phyloP scores from a whole-genome alignment of 1,140 invertebrate species.

The Zaprionus ghesquierei region DNA sequence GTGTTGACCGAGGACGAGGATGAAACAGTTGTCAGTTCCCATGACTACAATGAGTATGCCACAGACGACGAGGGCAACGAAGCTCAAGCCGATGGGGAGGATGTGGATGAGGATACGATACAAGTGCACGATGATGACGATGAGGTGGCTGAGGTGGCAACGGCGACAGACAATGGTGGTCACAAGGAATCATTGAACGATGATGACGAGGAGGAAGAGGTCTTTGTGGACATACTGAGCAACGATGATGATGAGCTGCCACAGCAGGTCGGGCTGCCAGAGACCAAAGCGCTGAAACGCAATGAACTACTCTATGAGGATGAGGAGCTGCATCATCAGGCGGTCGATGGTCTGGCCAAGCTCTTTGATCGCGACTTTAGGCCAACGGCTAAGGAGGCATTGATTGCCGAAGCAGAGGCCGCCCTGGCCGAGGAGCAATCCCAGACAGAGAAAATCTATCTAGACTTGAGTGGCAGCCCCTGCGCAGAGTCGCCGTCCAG shows the following conservation, averaged over 20 bases:
- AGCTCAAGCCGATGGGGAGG: slow-evolving; percentile 46
- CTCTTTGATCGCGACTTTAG: slow-evolving; percentile 73
- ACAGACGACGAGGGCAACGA: slow-evolving; percentile 61
- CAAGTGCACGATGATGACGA: slow-evolving; percentile 58
- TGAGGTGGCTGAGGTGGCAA: slow-evolving; percentile 8
- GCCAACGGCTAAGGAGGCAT: slow-evolving; percentile 3
- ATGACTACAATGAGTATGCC: slow-evolving; percentile 71
- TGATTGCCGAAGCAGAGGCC: neutral
- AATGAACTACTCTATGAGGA: slow-evolving; percentile 76
- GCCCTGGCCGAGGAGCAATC: slow-evolving; percentile 35
- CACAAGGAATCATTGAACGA: neutral
- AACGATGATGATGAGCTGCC: slow-evolving; percentile 61
- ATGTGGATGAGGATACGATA: slow-evolving; percentile 45
- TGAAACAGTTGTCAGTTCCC: slow-evolving; percentile 82
- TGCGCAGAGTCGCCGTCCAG: neutral
- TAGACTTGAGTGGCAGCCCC: slow-evolving; percentile 83
- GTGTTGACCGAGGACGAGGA: slow-evolving; percentile 81
- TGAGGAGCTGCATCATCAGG: slow-evolving; percentile 74
- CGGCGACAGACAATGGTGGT: neutral
- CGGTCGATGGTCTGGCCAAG: slow-evolving; percentile 72
- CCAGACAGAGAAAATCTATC: slow-evolving; percentile 82
- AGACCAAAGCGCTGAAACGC: slow-evolving; percentile 61
- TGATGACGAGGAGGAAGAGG: slow-evolving; percentile 64
- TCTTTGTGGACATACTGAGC: slow-evolving; percentile 63
- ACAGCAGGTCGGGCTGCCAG: slow-evolving; percentile 12